Evolutionary conservation across 2,888 invertebrate genomes (phyloP).

Genomic region (Sesia apiformis): DNA sequence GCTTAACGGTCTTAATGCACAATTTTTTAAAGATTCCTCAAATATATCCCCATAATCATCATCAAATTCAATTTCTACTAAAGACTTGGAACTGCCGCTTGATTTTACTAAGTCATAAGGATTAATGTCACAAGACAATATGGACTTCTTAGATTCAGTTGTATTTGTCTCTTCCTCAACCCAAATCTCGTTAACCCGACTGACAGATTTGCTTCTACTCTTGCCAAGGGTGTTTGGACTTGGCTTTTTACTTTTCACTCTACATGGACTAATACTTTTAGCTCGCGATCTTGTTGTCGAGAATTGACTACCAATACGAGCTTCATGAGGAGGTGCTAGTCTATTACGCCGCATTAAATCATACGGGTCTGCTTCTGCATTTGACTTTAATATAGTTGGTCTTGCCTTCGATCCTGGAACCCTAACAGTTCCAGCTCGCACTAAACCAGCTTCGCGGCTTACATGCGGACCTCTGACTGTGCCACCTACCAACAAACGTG

Average conservation of each 20-base stretch:
- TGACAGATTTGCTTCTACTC: constrained; percentile 63
- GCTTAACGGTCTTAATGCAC: constrained; percentile 32
- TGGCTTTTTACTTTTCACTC: constrained; percentile 69
- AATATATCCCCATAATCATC: constrained; percentile 64
- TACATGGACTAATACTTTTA: constrained; percentile 74
- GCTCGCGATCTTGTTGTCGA: constrained; percentile 63
- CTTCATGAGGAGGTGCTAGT: constrained; percentile 77
- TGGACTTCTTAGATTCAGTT: constrained; percentile 76
- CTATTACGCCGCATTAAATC: constrained; percentile 87
- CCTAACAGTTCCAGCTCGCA: constrained; percentile 78
- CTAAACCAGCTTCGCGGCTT: constrained; percentile 55
- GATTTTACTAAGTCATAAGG: constrained; percentile 86
- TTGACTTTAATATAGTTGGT: constrained; percentile 78
- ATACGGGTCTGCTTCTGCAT: constrained; percentile 81
- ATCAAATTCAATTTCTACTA: constrained; percentile 68
- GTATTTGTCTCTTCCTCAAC: constrained; percentile 47
- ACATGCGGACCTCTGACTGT: constrained; percentile 76
- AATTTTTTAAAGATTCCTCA: constrained; percentile 47
- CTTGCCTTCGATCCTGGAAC: constrained; percentile 75
- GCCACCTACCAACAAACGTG: constrained; percentile 69
- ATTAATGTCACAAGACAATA: constrained; percentile 88
- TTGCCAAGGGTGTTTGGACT: constrained; percentile 54
- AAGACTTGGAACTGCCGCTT: constrained; percentile 54
- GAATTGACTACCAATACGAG: constrained; percentile 69
- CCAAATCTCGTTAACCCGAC: constrained; percentile 64